A percentile compares a stretch with the other conserved stretches of the same genome.
Conservation (phyloP, 2,888 invertebrate species). For the Deilephila porcellus region DNA sequence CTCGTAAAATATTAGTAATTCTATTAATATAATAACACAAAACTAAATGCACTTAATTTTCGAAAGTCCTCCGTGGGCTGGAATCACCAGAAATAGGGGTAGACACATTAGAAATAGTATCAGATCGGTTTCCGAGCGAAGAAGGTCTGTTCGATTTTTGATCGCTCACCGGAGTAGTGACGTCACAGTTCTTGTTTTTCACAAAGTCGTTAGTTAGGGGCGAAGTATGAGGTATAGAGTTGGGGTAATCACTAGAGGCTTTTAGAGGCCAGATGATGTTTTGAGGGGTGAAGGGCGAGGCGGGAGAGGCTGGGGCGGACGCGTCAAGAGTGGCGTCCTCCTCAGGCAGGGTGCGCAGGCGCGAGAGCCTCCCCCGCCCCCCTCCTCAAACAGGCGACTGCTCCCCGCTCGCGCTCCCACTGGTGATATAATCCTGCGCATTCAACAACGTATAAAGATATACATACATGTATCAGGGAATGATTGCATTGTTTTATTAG, state of each 20-base stretch:
- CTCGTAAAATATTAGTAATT: conserved; percentile 1
- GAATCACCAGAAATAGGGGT: conserved; percentile 38
- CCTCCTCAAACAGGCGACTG: conserved; percentile 81
- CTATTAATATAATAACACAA: background rate
- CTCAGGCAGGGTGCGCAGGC: conserved; percentile 78
- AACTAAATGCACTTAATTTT: conserved; percentile 37
- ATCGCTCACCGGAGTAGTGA: conserved; percentile 30
- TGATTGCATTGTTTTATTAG: background rate
- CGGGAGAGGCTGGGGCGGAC: conserved; percentile 66
- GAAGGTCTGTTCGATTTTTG: conserved; percentile 42
- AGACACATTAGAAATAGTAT: conserved; percentile 37
- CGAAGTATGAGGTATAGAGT: conserved; percentile 15
- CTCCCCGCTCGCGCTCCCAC: conserved; percentile 78
- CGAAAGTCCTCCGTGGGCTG: conserved; percentile 39
- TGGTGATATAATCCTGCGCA: conserved; percentile 79
- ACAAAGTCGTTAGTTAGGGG: background rate
- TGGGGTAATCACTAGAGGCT: background rate
- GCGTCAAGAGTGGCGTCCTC: conserved; percentile 64
- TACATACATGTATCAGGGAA: background rate
- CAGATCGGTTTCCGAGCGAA: conserved; percentile 39
- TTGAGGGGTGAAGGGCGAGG: conserved; percentile 42
- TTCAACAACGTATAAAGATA: conserved; percentile 1
- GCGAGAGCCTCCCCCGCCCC: conserved; percentile 81
- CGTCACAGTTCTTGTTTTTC: conserved; percentile 19
- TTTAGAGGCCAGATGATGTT: conserved; percentile 27